Percentiles rank a stretch among this genome's conserved stretches.
phyloP scores from a whole-genome alignment of 2,888 invertebrate genomes.

The Rapana venosa region DNA sequence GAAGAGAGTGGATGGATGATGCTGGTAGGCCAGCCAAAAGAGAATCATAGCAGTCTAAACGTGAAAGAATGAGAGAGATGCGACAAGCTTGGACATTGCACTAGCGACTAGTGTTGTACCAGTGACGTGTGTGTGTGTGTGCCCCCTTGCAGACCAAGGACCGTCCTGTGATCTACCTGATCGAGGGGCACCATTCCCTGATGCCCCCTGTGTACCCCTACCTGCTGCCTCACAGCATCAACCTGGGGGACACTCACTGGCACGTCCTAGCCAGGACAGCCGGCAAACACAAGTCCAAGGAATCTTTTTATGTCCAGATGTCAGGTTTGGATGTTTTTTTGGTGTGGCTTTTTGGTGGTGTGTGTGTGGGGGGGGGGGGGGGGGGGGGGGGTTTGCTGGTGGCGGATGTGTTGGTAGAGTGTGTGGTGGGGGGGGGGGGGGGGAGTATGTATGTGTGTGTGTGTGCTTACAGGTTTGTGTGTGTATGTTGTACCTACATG shows the following conservation, averaged over 20 bases:
- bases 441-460: no score
- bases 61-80: no score
- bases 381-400: no score
- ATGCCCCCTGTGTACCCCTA: slow-evolving; percentile 49
- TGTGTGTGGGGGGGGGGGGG: no score
- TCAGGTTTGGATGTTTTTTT: neutral
- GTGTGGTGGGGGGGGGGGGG: no score
- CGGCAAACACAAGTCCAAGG: neutral
- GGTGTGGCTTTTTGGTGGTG: no score
- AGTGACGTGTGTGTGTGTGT: neutral
- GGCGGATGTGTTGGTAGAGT: no score
- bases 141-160: slow-evolving; percentile 22
- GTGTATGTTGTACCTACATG: neutral
- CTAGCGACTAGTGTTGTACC: no score
- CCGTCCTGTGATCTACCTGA: slow-evolving; percentile 59
- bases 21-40: no score
- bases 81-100: no score
- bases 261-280: neutral
- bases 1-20: no score
- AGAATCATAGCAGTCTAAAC: no score
- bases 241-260: slow-evolving; percentile 28
- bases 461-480: neutral
- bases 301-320: neutral
- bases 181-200: slow-evolving; percentile 49
- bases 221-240: slow-evolving; percentile 47